A percentile compares a stretch with the other conserved stretches of the same genome.
Conservation (phyloP, 2,888 invertebrate species). For the Andrena dorsata region DNA sequence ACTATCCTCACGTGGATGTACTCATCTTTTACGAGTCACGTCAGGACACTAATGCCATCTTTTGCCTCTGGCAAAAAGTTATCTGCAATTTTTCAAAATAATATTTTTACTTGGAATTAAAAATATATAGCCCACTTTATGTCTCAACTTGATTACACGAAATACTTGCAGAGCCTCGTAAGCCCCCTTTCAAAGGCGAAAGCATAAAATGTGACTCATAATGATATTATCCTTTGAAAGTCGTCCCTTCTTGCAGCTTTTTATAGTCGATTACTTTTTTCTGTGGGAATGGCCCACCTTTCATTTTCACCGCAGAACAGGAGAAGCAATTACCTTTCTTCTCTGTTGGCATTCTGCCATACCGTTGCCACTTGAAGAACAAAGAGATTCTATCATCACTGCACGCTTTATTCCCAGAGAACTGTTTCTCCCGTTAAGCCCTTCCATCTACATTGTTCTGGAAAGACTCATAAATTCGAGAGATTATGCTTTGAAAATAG, state of each 20-base stretch:
- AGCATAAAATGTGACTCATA: not conserved
- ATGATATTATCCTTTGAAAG: not conserved
- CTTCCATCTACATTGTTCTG: not conserved
- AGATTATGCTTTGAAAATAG: not conserved
- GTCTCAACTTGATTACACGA: not conserved
- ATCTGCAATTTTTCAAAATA: not conserved
- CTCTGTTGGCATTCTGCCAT: constrained; percentile 37
- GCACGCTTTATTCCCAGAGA: constrained; percentile 14
- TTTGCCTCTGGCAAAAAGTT: not conserved
- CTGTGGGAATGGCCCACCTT: not conserved
- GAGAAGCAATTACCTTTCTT: constrained; percentile 41
- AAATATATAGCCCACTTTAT: not conserved
- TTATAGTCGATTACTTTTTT: not conserved
- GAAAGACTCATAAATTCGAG: not conserved
- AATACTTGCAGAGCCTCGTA: not conserved
- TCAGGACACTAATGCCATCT: not conserved
- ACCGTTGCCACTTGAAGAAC: constrained; percentile 24
- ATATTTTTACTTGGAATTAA: not conserved
- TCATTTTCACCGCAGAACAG: not conserved
- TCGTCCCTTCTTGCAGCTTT: not conserved
- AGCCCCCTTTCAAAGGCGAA: not conserved
- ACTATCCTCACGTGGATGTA: not conserved
- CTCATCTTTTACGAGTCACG: not conserved
- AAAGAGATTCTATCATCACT: constrained; percentile 37
- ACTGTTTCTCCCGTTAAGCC: constrained; percentile 5